Conservation (phyloP, 1,140 invertebrate species). For the Patella vulgata region DNA sequence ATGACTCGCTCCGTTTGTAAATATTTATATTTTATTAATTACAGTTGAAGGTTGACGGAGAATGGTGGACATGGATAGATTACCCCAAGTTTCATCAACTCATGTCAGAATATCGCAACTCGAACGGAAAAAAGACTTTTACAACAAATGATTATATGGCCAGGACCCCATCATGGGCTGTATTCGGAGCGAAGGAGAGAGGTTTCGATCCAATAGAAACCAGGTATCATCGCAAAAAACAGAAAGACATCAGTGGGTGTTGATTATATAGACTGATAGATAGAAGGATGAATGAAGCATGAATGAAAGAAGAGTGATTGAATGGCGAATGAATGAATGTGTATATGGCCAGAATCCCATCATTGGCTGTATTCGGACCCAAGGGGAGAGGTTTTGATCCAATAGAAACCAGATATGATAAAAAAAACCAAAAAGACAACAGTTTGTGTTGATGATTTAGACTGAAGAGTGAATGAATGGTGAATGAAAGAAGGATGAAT, state of each 20-base stretch:
- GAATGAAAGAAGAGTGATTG: too few relatives aligned
- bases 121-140: constrained; percentile 66
- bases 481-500: too few relatives aligned
- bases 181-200: constrained; percentile 70
- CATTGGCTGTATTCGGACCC: constrained; percentile 73
- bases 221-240: constrained; percentile 70
- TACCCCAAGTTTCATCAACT: constrained; percentile 73
- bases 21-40: too few relatives aligned
- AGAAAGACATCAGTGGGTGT: constrained; percentile 59
- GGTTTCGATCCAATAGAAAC: constrained; percentile 75
- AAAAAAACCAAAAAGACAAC: constrained; percentile 69
- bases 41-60: constrained; percentile 70
- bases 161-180: constrained; percentile 72
- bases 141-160: constrained; percentile 71
- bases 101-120: constrained; percentile 63
- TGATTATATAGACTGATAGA: too few relatives aligned
- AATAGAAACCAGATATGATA: constrained; percentile 69
- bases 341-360: constrained; percentile 72
- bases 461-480: too few relatives aligned
- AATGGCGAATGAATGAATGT: too few relatives aligned
- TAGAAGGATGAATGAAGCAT: too few relatives aligned
- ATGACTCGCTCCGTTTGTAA: too few relatives aligned
- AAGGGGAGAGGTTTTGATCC: constrained; percentile 74
- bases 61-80: constrained; percentile 76
- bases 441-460: background rate